phyloP scores from a whole-genome alignment of 1,140 invertebrate species.

The Eumeta japonica region DNA sequence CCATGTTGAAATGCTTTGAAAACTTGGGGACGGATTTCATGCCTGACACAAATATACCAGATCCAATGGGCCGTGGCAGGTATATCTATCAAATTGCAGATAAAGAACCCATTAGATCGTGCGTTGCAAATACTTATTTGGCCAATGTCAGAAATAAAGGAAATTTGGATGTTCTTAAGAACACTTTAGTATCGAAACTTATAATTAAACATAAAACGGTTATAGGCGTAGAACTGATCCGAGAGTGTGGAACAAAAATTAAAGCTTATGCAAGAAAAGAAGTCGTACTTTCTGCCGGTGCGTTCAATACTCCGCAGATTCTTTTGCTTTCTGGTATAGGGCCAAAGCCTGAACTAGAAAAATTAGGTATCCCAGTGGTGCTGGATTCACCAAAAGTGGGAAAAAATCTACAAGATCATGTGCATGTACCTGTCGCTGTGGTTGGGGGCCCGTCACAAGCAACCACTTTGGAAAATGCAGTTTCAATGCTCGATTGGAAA shows the following conservation, averaged over 20 bases:
- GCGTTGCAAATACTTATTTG: no score
- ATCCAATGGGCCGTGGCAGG: no score
- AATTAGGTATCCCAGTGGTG: constrained; percentile 64
- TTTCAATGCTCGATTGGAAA: no score
- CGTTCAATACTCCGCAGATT: constrained; percentile 71
- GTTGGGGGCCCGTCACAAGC: no score
- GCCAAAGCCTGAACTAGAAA: constrained; percentile 64
- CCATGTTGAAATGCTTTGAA: no score
- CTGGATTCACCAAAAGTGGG: constrained; percentile 67
- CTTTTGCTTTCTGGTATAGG: constrained; percentile 82
- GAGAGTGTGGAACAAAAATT: constrained; percentile 60
- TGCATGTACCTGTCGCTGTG: constrained; percentile 32
- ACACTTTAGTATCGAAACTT: constrained; percentile 66
- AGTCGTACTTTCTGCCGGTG: constrained; percentile 70
- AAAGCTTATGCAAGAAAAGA: constrained; percentile 65
- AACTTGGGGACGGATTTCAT: no score
- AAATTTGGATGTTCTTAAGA: constrained; percentile 74
- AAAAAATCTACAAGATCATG: constrained; percentile 72
- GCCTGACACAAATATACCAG: no score
- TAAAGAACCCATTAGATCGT: no score
- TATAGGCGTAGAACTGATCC: constrained; percentile 68
- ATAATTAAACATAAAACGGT: constrained; percentile 64
- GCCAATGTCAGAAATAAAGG: constrained; percentile 63
- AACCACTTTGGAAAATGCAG: no score
- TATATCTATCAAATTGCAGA: no score